Evolutionary conservation across 2,888 invertebrate genomes (phyloP).

Genomic region (Epinotia brunnichana): DNA sequence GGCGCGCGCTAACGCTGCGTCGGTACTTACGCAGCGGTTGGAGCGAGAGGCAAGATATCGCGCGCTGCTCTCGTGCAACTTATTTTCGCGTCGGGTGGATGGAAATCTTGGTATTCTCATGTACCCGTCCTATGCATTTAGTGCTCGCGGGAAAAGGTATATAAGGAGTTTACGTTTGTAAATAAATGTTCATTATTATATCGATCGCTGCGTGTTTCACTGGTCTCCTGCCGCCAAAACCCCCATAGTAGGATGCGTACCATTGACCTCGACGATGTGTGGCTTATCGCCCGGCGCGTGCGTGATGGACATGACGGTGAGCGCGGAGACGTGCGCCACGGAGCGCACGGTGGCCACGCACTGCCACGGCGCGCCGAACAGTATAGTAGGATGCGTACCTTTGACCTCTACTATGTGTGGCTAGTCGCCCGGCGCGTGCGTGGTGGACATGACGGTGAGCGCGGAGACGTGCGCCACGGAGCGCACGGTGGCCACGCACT

Average conservation of each 20-base stretch:
- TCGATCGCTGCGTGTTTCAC: too few species aligned
- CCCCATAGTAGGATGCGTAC: neutral
- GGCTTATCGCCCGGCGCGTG: conserved; percentile 99
- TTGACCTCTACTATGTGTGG: conserved; percentile 96
- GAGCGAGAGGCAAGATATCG: too few species aligned
- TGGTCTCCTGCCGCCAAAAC: too few species aligned
- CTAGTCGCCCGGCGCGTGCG: conserved; percentile 98
- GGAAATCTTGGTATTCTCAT: too few species aligned
- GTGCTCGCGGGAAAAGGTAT: too few species aligned
- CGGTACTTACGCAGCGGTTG: too few species aligned
- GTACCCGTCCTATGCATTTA: too few species aligned
- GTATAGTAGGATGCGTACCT: conserved; percentile 61
- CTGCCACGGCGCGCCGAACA: conserved; percentile 97
- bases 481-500: conserved; percentile 97
- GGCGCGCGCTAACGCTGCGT: too few species aligned
- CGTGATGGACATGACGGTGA: conserved; percentile 96
- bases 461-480: conserved; percentile 97
- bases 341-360: conserved; percentile 98
- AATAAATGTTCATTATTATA: too few species aligned
- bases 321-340: conserved; percentile 95
- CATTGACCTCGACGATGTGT: conserved; percentile 94
- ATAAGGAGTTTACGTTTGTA: too few species aligned
- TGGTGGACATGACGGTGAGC: conserved; percentile 96
- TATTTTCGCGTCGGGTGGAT: too few species aligned
- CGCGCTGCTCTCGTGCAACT: too few species aligned